phyloP scores from a whole-genome alignment of 2,113 vertebrate genomes.

The Beaufortia kweichowensis region DNA sequence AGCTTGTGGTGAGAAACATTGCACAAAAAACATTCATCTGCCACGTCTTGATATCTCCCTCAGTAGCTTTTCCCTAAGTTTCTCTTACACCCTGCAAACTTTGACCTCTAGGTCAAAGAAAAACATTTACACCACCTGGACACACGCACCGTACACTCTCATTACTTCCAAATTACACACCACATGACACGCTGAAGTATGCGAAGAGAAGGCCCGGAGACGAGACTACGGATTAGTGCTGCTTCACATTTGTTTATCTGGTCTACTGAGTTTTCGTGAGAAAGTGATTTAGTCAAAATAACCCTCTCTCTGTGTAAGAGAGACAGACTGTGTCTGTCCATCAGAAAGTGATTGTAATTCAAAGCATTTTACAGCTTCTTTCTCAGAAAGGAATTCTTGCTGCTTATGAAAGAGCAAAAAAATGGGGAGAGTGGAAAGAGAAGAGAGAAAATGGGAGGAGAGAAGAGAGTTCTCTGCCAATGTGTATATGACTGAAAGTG shows the following conservation, averaged over 20 bases:
- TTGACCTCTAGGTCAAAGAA: too few relatives aligned
- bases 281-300: neutral
- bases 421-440: constrained; percentile 38
- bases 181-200: too few relatives aligned
- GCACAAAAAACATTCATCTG: constrained; percentile 1
- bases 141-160: too few relatives aligned
- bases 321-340: constrained; percentile 27
- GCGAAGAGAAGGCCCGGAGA: neutral
- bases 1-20: neutral
- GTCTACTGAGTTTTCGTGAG: neutral
- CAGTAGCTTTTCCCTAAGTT: too few relatives aligned
- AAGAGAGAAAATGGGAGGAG: constrained; percentile 21
- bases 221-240: too few relatives aligned
- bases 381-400: constrained; percentile 24
- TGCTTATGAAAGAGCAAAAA: constrained; percentile 37
- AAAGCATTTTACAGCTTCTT: constrained; percentile 34
- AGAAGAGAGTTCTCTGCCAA: constrained; percentile 21
- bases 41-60: neutral
- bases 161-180: too few relatives aligned
- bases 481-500: constrained; percentile 28
- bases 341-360: constrained; percentile 38
- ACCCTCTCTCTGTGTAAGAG: constrained; percentile 4
- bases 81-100: too few relatives aligned
- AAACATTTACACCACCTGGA: too few relatives aligned
- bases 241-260: neutral